Conservation (phyloP, 2,113 vertebrate species). For the Tachycineta bicolor region DNA sequence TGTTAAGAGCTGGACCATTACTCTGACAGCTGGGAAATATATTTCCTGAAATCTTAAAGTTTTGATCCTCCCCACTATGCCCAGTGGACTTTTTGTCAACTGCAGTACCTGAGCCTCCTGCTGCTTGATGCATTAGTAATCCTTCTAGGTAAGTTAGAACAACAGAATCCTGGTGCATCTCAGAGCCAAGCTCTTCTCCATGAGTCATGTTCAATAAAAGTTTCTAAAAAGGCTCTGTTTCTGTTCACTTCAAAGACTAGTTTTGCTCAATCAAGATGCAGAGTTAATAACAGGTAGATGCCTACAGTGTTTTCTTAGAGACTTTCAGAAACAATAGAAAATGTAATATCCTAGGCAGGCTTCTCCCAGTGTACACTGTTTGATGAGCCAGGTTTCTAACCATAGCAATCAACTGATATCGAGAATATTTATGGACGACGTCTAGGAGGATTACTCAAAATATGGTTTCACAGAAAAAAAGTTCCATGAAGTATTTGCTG, state of each 20-base stretch:
- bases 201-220: constrained; percentile 99
- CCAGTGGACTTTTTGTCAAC: constrained; percentile 85
- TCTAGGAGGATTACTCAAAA: constrained; percentile 35
- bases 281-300: constrained; percentile 27
- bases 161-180: constrained; percentile 99
- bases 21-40: constrained; percentile 82
- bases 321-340: constrained; percentile 12
- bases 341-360: constrained; percentile 36
- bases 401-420: constrained; percentile 11
- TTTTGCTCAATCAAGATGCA: constrained; percentile 38
- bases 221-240: constrained; percentile 81
- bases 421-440: not conserved
- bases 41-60: constrained; percentile 81
- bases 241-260: constrained; percentile 69
- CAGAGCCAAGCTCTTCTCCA: constrained; percentile 99
- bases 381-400: constrained; percentile 23
- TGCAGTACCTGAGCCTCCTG: constrained; percentile 89
- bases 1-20: constrained; percentile 82
- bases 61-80: constrained; percentile 84
- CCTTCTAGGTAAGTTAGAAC: constrained; percentile 99
- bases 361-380: constrained; percentile 36
- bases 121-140: constrained; percentile 99
- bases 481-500: not conserved
- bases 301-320: constrained; percentile 44
- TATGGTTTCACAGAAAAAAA: not conserved